A percentile compares a stretch with the other conserved stretches of the same genome.
Conservation (phyloP, 2,797 vertebrate genomes). For the Epinephelus coioides region DNA sequence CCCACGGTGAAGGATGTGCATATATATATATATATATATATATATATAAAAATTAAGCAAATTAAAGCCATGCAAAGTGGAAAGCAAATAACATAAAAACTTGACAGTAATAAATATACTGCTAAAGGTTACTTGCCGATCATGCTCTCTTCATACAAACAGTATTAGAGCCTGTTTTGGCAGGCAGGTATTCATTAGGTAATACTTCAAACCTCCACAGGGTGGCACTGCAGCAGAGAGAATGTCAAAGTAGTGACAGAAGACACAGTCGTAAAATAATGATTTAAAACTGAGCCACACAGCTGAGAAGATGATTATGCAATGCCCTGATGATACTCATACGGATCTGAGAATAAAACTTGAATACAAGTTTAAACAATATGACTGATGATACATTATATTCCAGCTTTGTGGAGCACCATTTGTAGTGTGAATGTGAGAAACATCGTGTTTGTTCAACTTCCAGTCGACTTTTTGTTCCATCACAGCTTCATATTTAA, state of each 20-base stretch:
- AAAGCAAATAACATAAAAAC: conserved; percentile 58
- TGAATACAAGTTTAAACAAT: background rate
- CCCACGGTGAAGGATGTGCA: conserved; percentile 73
- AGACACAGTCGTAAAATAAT: conserved; percentile 2
- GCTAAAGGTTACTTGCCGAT: conserved; percentile 59
- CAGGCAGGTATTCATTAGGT: conserved; percentile 32
- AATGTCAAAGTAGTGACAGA: conserved; percentile 29
- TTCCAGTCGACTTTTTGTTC: conserved; percentile 1
- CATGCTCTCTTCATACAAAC: conserved; percentile 55
- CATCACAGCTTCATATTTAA: background rate
- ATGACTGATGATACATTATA: conserved; percentile 7
- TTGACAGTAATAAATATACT: conserved; percentile 75
- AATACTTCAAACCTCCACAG: conserved; percentile 80
- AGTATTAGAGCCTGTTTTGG: conserved; percentile 29
- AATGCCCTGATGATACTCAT: conserved; percentile 18
- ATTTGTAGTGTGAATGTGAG: conserved; percentile 37
- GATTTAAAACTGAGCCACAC: conserved; percentile 19
- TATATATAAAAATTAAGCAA: conserved; percentile 57
- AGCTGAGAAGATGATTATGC: conserved; percentile 18
- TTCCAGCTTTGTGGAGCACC: conserved; percentile 24
- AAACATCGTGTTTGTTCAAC: conserved; percentile 1
- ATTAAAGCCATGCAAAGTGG: conserved; percentile 84
- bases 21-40: conserved; percentile 44
- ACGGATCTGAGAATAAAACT: conserved; percentile 21
- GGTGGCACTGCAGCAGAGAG: conserved; percentile 73